Evolutionary conservation across 2,888 invertebrate species (phyloP), one percentile per base, ranked within the genome.

Genomic region (Drosophila phalerata): DNA sequence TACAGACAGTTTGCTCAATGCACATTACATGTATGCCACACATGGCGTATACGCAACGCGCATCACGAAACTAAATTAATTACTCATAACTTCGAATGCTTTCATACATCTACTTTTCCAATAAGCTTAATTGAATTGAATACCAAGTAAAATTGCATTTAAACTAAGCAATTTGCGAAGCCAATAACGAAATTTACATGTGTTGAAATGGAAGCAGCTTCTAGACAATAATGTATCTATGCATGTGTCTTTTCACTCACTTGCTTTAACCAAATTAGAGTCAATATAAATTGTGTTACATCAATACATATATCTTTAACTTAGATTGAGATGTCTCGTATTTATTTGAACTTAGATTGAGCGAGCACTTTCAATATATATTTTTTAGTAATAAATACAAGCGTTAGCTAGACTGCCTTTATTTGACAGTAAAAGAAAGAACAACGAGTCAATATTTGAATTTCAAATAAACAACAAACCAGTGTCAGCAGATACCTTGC

Each of bases 1-100:
- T 71, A 65, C 67, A 62, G 62, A 60, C 65, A 64, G 55, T 48
- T 40, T 48, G 19, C 37, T 10, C 10, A 30, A 25, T 37, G 48
- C n/a, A 60, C 9, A 38, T n/a, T 17, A 22, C 34, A 47, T 9
- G 10, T 6, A 22, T 45, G 53, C 11, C 55, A 37, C 15, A 60
- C 66, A 51, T 64, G 66, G 57, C 75, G 68, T 74, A 72, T 76
- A 61, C 68, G 69, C 73, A 62, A 63, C 57, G 58, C 51, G 28
- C 45, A 49, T 40, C 56, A 38, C 55, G 38, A 58, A 52, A 47
- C 42, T 53, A 65, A 77, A 57, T 74, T 73, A 83, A 80, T 77
- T 79, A 83, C 79, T 79, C 77, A 79, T n/a, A 37, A n/a, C 66
- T 80, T 68, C 65, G 72, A 69, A 58, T 52, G 71, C 25, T 37